Percentiles rank a stretch among this genome's conserved stretches.
Evolutionary conservation across 2,797 vertebrate genomes (phyloP).

Genomic region (Pygocentrus nattereri): DNA sequence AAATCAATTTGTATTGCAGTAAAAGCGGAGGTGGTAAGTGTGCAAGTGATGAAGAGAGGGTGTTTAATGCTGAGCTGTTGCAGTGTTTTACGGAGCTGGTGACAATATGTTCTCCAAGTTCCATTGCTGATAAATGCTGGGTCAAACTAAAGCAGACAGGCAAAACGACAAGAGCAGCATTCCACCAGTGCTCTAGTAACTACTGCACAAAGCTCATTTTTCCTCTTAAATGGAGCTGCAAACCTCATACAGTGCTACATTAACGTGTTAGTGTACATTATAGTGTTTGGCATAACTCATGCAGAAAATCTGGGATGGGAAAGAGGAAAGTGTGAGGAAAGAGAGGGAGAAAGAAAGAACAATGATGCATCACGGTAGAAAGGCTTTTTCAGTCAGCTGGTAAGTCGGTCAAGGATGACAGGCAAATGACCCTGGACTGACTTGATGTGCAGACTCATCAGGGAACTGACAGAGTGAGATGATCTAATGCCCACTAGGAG

Average conservation of each 20-base stretch:
- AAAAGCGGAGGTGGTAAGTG: not conserved
- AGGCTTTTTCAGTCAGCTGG: conserved; percentile 35
- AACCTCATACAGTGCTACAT: not conserved
- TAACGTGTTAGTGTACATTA: conserved; percentile 18
- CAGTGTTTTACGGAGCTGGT: conserved; percentile 63
- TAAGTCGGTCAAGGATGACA: conserved; percentile 50
- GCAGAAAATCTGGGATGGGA: conserved; percentile 6
- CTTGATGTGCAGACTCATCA: conserved; percentile 66
- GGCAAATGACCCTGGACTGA: conserved; percentile 49
- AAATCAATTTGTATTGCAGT: not conserved
- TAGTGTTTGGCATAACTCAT: not conserved
- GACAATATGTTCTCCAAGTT: conserved; percentile 57
- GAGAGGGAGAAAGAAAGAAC: not conserved
- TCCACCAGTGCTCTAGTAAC: conserved; percentile 23
- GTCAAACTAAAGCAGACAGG: conserved; percentile 67
- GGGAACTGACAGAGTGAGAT: conserved; percentile 65
- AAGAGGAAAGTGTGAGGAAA: not conserved
- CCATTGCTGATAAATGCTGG: conserved; percentile 67
- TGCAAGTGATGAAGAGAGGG: not conserved
- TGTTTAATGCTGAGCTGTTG: conserved; percentile 22
- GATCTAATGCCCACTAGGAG: conserved; percentile 62
- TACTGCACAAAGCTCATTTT: conserved; percentile 23
- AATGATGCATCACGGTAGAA: conserved; percentile 18
- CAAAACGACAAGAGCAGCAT: conserved; percentile 43
- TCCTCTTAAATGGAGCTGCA: conserved; percentile 5